Evolutionary conservation across 2,888 invertebrate species (phyloP), one percentile per base, ranked within the genome.

Genomic region (Amblyjoppa proteus): DNA sequence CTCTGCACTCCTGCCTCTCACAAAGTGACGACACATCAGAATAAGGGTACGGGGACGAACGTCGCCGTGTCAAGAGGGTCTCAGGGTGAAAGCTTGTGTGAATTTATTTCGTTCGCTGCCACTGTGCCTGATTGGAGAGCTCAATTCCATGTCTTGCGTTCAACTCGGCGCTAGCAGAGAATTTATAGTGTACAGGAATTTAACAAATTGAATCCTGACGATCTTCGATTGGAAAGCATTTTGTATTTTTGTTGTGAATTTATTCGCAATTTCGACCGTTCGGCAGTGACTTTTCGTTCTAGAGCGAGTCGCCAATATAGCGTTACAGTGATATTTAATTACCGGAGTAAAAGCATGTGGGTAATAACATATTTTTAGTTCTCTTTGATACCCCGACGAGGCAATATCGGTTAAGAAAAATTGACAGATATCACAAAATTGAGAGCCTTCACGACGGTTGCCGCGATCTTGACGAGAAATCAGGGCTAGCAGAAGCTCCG

Each of bases 11-110:
- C 9, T 31, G 9, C 64, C 34, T 41, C 13, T 31, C 11, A 31
- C 56, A 74, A 61, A 74, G 74, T 74, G 74, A 74, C 45, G 58
- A 74, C 38, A 16, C 58, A 34, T 64, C 34, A n/a, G 13, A 34
- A 7, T 6, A 3, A 34, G 61, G 7, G 25, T 11, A 13, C 45
- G 75, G 16, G 25, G 28, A n/a, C 7, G n/a, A 45, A 49, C 34
- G 61, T 41, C 31, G 61, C n/a, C 45, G 28, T 9, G 45, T 28
- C 45, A 3, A 7, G 25, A 45, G 28, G n/a, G n/a, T 13, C 45
- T 61, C 61, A 0, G 7, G 11, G 58, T 13, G 20, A 25, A 74
- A 16, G 45, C 25, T 58, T 28, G 25, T 45, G 61, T n/a, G 45
- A 45, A 74, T 74, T 74, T 74, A 74, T 61, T 25, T 74, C 74